These are phyloP conservation scores for Tachina fera DNA, from an alignment of 2,888 invertebrate genomes.

Conservation along the genomic window DNA sequence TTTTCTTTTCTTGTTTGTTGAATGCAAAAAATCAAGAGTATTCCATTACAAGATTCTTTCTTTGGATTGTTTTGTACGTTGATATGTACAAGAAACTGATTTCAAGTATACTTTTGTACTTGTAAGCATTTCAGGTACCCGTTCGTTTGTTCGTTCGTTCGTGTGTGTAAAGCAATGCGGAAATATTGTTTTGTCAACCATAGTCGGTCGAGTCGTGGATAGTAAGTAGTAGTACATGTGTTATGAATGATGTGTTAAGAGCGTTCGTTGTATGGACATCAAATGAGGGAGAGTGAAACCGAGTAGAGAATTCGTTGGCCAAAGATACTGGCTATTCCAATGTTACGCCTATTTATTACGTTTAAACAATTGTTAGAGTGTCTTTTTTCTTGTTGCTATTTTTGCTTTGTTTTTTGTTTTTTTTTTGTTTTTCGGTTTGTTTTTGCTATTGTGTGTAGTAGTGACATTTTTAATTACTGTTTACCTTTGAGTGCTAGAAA, in stretches of 20 bases:
- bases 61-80: neutral
- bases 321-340: slow-evolving; percentile 75
- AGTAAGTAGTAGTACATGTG: neutral
- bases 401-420: neutral
- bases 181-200: slow-evolving; percentile 45
- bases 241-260: slow-evolving; percentile 27
- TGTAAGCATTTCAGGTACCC: slow-evolving; percentile 1
- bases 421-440: too few relatives aligned
- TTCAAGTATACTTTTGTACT: neutral
- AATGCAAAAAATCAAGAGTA: neutral
- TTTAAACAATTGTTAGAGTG: slow-evolving; percentile 49
- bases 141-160: neutral
- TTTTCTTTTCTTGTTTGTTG: neutral
- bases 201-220: neutral
- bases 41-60: slow-evolving; percentile 32
- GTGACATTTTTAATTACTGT: slow-evolving; percentile 80
- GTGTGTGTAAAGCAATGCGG: slow-evolving; percentile 63
- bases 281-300: slow-evolving; percentile 65
- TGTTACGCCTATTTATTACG: slow-evolving; percentile 78
- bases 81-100: slow-evolving; percentile 11
- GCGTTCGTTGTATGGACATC: neutral
- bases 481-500: slow-evolving; percentile 71
- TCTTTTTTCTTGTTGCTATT: slow-evolving; percentile 31
- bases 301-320: slow-evolving; percentile 31
- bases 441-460: slow-evolving; percentile 73